These are phyloP conservation scores for Cephalopachus bancanus DNA, from an alignment of 2,797 vertebrate species.

Conservation along the genomic window DNA sequence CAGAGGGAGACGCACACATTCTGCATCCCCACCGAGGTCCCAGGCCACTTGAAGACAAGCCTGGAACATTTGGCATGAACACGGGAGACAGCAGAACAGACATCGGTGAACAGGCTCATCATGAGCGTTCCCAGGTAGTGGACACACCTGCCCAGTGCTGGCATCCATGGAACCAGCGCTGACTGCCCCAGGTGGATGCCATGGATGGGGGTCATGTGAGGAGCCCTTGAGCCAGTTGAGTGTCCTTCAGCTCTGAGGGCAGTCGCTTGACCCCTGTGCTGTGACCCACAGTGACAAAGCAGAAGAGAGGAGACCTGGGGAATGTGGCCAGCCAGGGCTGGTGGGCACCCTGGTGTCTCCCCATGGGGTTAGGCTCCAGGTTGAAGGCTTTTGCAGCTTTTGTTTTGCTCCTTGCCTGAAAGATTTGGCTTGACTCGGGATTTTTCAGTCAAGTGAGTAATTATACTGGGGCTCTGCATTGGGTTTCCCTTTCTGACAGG, in stretches of 20 bases:
- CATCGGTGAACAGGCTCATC: no score
- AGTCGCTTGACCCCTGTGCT: neutral
- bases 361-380: neutral
- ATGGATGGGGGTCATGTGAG: rapidly evolving
- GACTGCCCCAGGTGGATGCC: neutral
- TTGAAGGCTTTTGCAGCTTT: slow-evolving; percentile 56
- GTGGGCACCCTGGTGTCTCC: neutral
- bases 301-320: neutral
- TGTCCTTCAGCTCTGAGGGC: slow-evolving; percentile 6
- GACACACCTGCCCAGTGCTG: rapidly evolving
- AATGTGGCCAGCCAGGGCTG: neutral
- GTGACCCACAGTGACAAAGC: neutral
- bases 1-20: neutral
- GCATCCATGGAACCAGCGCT: rapidly evolving
- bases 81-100: neutral
- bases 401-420: slow-evolving; percentile 46
- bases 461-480: neutral
- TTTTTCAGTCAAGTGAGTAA: slow-evolving; percentile 12
- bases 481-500: slow-evolving; percentile 13
- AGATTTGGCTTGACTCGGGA: slow-evolving; percentile 57
- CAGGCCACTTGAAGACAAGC: neutral
- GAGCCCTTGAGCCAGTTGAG: neutral
- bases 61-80: neutral
- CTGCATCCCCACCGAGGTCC: neutral
- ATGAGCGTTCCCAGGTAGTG: rapidly evolving